Percentiles rank a stretch among this genome's conserved stretches.
phyloP scores from a whole-genome alignment of 2,888 invertebrate species.

The Protodeltote pygarga region DNA sequence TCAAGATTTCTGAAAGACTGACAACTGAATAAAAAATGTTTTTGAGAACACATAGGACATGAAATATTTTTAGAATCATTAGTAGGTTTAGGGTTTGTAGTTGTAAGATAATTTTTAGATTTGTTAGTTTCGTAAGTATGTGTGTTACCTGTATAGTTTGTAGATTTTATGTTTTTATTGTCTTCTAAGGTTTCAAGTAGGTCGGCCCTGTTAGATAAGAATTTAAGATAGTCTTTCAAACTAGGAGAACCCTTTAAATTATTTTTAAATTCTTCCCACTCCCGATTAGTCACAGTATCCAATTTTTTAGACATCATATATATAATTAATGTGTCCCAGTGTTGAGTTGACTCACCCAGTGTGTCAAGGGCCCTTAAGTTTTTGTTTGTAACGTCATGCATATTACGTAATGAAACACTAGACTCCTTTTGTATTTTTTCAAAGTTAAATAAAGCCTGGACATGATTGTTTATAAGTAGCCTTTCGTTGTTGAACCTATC shows the following conservation, averaged over 20 bases:
- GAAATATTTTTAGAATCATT: neutral
- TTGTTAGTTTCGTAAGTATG: neutral
- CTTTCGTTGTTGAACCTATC: slow-evolving; percentile 34
- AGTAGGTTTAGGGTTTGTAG: neutral
- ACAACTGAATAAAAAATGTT: slow-evolving; percentile 3
- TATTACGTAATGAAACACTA: slow-evolving; percentile 10
- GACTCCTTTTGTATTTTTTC: slow-evolving; percentile 32
- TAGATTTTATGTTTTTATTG: neutral
- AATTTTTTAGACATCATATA: slow-evolving; percentile 36
- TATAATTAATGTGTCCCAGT: slow-evolving; percentile 37
- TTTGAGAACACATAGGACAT: slow-evolving; percentile 4
- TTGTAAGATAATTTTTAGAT: slow-evolving; percentile 1
- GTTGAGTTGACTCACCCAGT: slow-evolving; percentile 17
- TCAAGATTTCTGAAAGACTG: slow-evolving; percentile 1
- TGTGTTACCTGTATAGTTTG: no score
- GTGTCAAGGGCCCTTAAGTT: slow-evolving; percentile 31
- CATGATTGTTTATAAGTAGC: slow-evolving; percentile 39
- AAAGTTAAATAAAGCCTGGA: slow-evolving; percentile 38
- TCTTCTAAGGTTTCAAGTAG: slow-evolving; percentile 4
- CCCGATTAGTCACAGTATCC: slow-evolving; percentile 14
- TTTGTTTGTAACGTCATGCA: slow-evolving; percentile 31
- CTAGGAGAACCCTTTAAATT: neutral
- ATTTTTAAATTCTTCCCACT: slow-evolving; percentile 29
- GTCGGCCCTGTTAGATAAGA: slow-evolving; percentile 16
- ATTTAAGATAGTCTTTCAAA: neutral